A percentile compares a stretch with the other conserved stretches of the same genome.
phyloP scores from a whole-genome alignment of 2,888 invertebrate species.

The Patella caerulea region DNA sequence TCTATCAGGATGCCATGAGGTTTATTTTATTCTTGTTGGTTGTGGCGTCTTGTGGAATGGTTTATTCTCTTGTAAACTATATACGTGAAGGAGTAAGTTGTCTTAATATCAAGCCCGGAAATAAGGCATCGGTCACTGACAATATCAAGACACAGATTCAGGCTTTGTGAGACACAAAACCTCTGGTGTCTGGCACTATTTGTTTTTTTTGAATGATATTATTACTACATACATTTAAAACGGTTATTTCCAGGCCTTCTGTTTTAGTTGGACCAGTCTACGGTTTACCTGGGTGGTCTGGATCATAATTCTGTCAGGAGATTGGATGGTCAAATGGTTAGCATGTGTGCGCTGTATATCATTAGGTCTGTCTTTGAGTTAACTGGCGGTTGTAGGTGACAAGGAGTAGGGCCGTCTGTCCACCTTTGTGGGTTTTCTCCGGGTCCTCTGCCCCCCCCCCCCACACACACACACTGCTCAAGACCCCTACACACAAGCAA shows the following conservation, averaged over 20 bases:
- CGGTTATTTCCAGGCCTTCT: slow-evolving; percentile 9
- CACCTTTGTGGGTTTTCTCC: too few species aligned
- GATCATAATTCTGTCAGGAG: slow-evolving; percentile 4
- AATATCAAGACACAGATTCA: background rate
- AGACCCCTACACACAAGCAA: too few species aligned
- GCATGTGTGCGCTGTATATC: too few species aligned
- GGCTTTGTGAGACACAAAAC: background rate
- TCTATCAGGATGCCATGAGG: slow-evolving; percentile 85
- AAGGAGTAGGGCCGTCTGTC: too few species aligned
- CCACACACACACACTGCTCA: too few species aligned
- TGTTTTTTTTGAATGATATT: too few species aligned
- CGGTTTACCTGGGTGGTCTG: slow-evolving; percentile 5
- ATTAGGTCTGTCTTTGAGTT: too few species aligned
- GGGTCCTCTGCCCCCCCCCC: too few species aligned
- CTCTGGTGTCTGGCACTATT: too few species aligned
- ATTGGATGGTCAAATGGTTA: background rate
- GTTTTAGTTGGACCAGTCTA: background rate
- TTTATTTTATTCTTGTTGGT: slow-evolving; percentile 86
- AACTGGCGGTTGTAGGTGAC: too few species aligned
- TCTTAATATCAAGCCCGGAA: background rate
- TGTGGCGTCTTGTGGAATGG: slow-evolving; percentile 86
- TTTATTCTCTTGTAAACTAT: slow-evolving; percentile 88
- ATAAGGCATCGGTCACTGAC: too few species aligned
- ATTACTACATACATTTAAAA: background rate
- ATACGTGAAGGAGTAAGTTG: slow-evolving; percentile 50